These are phyloP conservation scores for Austrolebias charrua DNA, from an alignment of 2,797 vertebrate species.

Conservation along the genomic window DNA sequence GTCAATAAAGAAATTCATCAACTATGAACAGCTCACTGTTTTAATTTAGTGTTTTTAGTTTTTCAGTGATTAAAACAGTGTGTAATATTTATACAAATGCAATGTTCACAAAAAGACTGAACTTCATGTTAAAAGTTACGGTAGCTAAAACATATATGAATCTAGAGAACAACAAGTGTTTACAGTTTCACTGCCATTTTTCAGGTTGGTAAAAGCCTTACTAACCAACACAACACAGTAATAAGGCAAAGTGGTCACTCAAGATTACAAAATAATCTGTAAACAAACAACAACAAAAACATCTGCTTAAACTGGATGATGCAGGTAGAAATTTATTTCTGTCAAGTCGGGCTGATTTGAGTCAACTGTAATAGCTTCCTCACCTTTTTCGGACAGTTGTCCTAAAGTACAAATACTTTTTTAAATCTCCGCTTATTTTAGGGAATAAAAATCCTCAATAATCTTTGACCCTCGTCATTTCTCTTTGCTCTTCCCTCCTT, in stretches of 20 bases:
- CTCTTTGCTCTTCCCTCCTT: constrained; percentile 35
- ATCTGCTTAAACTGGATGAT: constrained; percentile 7
- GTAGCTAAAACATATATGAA: background rate
- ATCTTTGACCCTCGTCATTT: too few relatives aligned
- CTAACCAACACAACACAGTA: constrained; percentile 31
- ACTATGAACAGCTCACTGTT: constrained; percentile 10
- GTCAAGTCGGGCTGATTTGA: constrained; percentile 1
- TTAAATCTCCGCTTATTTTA: too few relatives aligned
- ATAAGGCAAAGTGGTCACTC: constrained; percentile 49
- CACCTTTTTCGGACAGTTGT: too few relatives aligned
- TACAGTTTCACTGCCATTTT: background rate
- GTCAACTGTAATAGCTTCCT: background rate
- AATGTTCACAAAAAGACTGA: background rate
- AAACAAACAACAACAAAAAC: constrained; percentile 72
- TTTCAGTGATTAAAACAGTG: background rate
- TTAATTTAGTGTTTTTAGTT: constrained; percentile 6
- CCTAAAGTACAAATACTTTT: too few relatives aligned
- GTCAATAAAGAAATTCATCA: background rate
- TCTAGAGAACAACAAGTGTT: background rate
- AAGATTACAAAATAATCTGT: constrained; percentile 42
- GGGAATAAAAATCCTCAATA: too few relatives aligned
- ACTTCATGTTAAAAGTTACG: background rate
- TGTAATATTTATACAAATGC: background rate
- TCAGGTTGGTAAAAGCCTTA: constrained; percentile 16
- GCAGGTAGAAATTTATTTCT: constrained; percentile 12